A percentile compares a stretch with the other conserved stretches of the same genome.
phyloP scores from a whole-genome alignment of 2,888 invertebrate genomes.

The Marasmarcha lunaedactyla region DNA sequence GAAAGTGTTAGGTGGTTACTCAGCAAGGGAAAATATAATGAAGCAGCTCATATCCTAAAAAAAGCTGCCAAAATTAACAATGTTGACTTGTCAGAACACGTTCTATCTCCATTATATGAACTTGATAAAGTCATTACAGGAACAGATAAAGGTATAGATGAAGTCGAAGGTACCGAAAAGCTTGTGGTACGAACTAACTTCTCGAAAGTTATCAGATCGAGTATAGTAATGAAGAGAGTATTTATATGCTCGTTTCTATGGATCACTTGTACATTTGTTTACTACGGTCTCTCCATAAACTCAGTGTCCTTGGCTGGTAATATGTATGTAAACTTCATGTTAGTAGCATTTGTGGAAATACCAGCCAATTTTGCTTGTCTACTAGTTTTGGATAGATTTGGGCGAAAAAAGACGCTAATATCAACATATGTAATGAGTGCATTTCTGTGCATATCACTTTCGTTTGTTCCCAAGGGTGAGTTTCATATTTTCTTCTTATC shows the following conservation, averaged over 20 bases:
- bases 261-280: conserved; percentile 84
- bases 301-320: conserved; percentile 81
- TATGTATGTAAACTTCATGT: conserved; percentile 82
- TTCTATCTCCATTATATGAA: conserved; percentile 41
- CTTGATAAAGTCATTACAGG: conserved; percentile 22
- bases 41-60: conserved; percentile 73
- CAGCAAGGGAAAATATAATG: conserved; percentile 74
- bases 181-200: conserved; percentile 21
- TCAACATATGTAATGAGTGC: conserved; percentile 75
- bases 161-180: conserved; percentile 15
- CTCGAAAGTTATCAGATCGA: conserved; percentile 61
- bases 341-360: conserved; percentile 74
- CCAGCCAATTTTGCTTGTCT: conserved; percentile 78
- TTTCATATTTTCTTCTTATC: background rate
- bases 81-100: conserved; percentile 49
- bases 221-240: conserved; percentile 66
- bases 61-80: conserved; percentile 76
- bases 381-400: conserved; percentile 72
- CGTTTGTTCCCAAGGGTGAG: conserved; percentile 69
- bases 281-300: conserved; percentile 84
- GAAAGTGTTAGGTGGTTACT: conserved; percentile 84
- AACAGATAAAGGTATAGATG: conserved; percentile 13
- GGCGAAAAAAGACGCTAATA: conserved; percentile 74
- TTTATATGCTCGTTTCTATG: conserved; percentile 79
- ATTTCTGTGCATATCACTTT: conserved; percentile 69